phyloP scores from a whole-genome alignment of 2,113 vertebrate genomes.

The Mesembrinibis cayennensis region DNA sequence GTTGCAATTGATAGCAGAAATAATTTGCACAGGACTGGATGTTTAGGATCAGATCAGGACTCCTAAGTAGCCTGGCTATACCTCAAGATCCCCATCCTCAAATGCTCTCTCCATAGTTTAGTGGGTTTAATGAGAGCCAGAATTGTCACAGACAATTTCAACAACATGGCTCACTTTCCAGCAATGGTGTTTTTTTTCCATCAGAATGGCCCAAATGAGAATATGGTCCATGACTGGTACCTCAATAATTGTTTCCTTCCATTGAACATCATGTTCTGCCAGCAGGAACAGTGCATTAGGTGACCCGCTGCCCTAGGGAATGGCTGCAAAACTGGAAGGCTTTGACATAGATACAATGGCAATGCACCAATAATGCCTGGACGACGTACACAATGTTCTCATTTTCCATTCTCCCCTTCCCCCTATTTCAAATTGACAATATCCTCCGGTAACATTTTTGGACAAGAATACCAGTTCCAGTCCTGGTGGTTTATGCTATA shows the following conservation, averaged over 20 bases:
- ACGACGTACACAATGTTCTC: neutral
- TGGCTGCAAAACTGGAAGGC: neutral
- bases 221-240: neutral
- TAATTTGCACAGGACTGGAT: neutral
- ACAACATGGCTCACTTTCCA: neutral
- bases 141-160: neutral
- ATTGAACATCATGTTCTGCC: conserved; percentile 6
- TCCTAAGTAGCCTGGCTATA: neutral
- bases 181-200: neutral
- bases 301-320: neutral
- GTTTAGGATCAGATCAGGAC: neutral
- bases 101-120: neutral
- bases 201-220: neutral
- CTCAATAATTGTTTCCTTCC: neutral
- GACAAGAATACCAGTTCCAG: neutral
- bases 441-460: neutral
- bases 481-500: neutral
- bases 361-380: neutral
- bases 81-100: neutral
- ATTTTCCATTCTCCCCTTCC: neutral
- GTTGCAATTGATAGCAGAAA: neutral
- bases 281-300: neutral
- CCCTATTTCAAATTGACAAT: neutral
- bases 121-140: neutral
- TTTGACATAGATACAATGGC: neutral